Evolutionary conservation across 35 echinoderm and acorn worm species (phyloP), one percentile per base, ranked within the genome.

Genomic region (Lytechinus pictus): DNA sequence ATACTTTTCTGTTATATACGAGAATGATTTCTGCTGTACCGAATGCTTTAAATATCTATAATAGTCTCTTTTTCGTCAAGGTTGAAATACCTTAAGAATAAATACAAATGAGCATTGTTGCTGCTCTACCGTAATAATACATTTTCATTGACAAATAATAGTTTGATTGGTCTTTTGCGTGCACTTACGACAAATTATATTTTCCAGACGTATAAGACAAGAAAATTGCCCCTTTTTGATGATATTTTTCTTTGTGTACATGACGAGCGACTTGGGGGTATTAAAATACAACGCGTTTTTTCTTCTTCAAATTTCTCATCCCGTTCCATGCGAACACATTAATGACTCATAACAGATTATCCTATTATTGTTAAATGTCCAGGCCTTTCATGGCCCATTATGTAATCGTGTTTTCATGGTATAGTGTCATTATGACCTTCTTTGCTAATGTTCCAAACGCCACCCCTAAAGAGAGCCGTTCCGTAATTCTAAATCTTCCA

Each of bases 321-420:
- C 66, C 66, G 16, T 79, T 79, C 66, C 16, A 8, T 24, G n/a
- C 66, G 19, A 79, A 6, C 66, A 79, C 66, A 79, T 79, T 79
- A 79, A 79, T 79, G 66, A 79, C 66, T 79, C 66, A 79, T 7
- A 79, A 24, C 66, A 14, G 8, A 79, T 79, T 14, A 79, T 79
- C 66, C 66, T 79, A 79, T 79, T 79, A 79, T 79, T 79, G 66
- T 24, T 79, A 79, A 79, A 79, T 79, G 16, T 79, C 66, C 19
- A 79, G 16, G 66, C 14, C 21, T 79, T 79, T 79, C 66, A 79
- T 79, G 66, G 6, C 16, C 66, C 21, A 79, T 79, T 79, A 79
- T 79, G 66, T 79, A 79, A 79, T 79, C 66, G 21, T 79, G 66
- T 79, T 79, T 79, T 79, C 66, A 79, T 79, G 66, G 66, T n/a